Base-by-base conservation (phyloP, 1,140 invertebrate species). In the Drosophila hydei region DNA sequence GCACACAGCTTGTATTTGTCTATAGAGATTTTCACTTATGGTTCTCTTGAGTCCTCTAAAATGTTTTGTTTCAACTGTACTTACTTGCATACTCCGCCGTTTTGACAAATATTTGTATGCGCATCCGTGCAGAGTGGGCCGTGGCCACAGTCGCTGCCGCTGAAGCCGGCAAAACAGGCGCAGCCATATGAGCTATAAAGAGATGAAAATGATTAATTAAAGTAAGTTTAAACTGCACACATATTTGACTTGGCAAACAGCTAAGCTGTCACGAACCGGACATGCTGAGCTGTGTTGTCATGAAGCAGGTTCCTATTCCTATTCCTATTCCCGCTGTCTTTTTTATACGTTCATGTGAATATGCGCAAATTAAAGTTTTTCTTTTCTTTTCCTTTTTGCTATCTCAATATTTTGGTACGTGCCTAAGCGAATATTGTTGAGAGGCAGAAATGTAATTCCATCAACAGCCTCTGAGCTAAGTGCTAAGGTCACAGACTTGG, bases 41-140 rank as follows among this genome's bases (percentile, higher is more conserved):
- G 9, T 8, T 8, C 6, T 7, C 1, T 8, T 30, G 9, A 9
- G 6, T 30, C 9, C 27, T 30, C 1, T 7, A 0, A 16, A 12
- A 5, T 52, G 6, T 38, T 36, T 36, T 36, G 19, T n/a, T 9
- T 21, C 18, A 27, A 55, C 18, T 51, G 18, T 70, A 92, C 92
- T 93, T 93, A 96, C 96, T 95, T 95, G 94, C 96, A 97, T 38
- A 93, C 94, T 65, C 95, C 96, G 38, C 94, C 95, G 83, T 96
- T 96, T 92, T 94, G 93, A 90, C 96, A 96, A 72, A 94, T 93
- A 69, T 94, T 94, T 58, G 93, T 92, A 36, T 93, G 93, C 45
- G 93, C 93, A 50, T 93, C 92, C 33, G 93, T 92, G 88, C 96
- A 97, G 40, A 96, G 93, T 0, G 95, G 95, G 5, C 96, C 96